Evolutionary conservation across 1,140 invertebrate species (phyloP).

Genomic region (Contarinia nasturtii): DNA sequence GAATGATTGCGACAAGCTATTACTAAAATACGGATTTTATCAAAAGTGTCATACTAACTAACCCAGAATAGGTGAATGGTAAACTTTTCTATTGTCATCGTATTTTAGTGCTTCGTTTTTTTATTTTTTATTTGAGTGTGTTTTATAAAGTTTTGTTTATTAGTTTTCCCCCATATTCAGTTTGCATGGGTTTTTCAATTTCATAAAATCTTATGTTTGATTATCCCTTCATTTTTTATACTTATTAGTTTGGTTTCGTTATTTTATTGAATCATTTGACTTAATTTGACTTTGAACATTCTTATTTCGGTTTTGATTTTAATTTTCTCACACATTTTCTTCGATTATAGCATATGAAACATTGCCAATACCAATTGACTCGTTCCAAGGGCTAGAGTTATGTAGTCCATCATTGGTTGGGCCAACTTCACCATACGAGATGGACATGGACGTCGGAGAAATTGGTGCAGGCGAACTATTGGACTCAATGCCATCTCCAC

Average conservation of each 20-base stretch:
- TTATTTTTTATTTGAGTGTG: no score
- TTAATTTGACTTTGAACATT: no score
- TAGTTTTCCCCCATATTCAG: no score
- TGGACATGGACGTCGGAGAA: constrained; percentile 74
- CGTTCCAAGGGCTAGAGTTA: constrained; percentile 85
- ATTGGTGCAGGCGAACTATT: constrained; percentile 54
- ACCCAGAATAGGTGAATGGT: no score
- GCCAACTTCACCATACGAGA: constrained; percentile 31
- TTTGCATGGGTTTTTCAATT: no score
- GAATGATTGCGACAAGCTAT: background rate
- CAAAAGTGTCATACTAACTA: no score
- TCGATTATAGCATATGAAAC: constrained; percentile 45
- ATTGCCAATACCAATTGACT: constrained; percentile 92
- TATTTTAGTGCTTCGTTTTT: background rate
- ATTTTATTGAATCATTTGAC: no score
- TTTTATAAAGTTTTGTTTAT: no score
- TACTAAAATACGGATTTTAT: background rate
- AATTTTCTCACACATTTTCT: background rate
- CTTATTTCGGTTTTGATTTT: no score
- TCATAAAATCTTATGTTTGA: no score
- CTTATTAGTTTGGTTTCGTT: no score
- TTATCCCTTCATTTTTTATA: no score
- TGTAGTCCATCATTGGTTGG: constrained; percentile 80
- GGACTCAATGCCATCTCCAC: constrained; percentile 66
- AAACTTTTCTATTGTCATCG: background rate